phyloP scores from a whole-genome alignment of 2,797 vertebrate genomes.

The Malacoraja senta region DNA sequence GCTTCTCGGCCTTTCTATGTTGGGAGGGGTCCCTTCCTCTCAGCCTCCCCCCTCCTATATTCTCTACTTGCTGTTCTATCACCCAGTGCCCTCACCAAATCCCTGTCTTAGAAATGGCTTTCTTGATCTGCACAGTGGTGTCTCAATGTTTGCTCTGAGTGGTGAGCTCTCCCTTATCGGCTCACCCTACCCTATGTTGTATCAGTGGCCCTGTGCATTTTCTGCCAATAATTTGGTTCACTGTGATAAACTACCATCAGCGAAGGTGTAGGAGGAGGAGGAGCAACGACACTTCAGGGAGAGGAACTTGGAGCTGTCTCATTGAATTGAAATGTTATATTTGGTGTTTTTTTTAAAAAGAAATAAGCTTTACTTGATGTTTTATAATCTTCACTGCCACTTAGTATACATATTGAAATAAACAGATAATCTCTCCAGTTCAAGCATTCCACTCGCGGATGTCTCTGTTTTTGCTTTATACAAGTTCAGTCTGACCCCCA shows the following conservation, averaged over 20 bases:
- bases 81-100: neutral
- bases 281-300: neutral
- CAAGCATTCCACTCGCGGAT: neutral
- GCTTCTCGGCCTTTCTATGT: too few species aligned
- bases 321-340: neutral
- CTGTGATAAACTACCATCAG: neutral
- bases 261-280: neutral
- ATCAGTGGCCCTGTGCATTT: neutral
- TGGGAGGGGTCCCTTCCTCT: neutral
- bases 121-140: neutral
- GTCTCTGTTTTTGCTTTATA: neutral
- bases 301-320: neutral
- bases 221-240: neutral
- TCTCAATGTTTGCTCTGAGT: neutral
- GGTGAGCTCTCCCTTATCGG: neutral
- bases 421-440: neutral
- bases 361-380: neutral
- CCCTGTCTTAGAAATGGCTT: neutral
- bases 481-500: neutral
- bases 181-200: neutral
- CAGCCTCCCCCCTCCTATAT: neutral
- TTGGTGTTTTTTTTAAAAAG: neutral
- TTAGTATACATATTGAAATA: neutral
- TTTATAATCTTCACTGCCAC: slow-evolving; percentile 12
- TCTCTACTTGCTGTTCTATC: neutral